Percentiles rank a stretch among this genome's conserved stretches.
Conservation (phyloP, 1,140 invertebrate species). For the Papilio xuthus region DNA sequence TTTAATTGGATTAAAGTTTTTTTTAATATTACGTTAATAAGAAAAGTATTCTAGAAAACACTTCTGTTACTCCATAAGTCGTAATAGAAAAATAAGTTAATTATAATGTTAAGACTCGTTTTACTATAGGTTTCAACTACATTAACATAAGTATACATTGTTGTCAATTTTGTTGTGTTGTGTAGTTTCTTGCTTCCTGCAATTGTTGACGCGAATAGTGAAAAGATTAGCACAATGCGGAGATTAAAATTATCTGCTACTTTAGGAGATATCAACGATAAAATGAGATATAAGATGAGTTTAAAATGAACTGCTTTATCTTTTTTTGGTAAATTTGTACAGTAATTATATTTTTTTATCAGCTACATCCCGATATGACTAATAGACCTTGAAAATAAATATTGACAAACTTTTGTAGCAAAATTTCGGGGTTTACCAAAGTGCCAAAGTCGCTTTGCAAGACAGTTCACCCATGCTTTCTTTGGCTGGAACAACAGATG, state of each 20-base stretch:
- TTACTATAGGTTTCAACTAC: too few species aligned
- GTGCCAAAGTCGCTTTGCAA: too few species aligned
- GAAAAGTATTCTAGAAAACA: conserved; percentile 13
- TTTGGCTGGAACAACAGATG: too few species aligned
- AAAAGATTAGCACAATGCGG: too few species aligned
- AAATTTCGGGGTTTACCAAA: too few species aligned
- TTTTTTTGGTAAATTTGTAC: conserved; percentile 1
- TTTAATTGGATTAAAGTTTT: conserved; percentile 14
- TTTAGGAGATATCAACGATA: neutral
- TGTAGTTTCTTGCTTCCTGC: too few species aligned
- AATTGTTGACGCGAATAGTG: too few species aligned
- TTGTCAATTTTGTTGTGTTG: too few species aligned
- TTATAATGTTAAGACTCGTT: neutral
- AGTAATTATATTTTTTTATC: neutral
- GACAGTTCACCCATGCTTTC: too few species aligned
- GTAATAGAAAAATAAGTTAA: neutral
- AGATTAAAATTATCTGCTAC: neutral
- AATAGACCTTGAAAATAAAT: neutral
- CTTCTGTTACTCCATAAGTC: neutral
- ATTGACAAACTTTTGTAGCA: too few species aligned
- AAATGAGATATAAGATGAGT: neutral
- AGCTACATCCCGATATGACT: neutral
- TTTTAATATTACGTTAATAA: conserved; percentile 9
- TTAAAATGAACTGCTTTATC: neutral
- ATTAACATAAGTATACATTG: too few species aligned